Evolutionary conservation across 2,113 vertebrate genomes (phyloP), one percentile per base, ranked within the genome.

Genomic region (Nothocercus julius): DNA sequence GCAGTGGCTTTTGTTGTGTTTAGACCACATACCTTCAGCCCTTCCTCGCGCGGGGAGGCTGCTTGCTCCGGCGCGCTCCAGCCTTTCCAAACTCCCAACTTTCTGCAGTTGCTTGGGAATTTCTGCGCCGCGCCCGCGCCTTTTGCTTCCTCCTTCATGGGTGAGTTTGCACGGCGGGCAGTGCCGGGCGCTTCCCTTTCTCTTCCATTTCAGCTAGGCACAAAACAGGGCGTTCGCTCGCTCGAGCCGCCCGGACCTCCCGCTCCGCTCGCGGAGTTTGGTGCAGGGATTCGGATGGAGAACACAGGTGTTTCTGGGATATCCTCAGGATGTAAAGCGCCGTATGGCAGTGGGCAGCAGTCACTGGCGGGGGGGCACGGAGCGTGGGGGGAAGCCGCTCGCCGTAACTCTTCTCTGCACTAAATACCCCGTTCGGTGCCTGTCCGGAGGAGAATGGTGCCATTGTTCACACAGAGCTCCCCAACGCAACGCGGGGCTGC

Each of bases 1-100:
- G 98, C 98, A 98, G 98, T 97, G 97, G 98, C 98, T 99, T 99
- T 99, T 99, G 98, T 99, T 99, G 98, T 99, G 98, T 99, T 99
- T 99, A 98, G 98, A 98, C 98, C 98, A 98, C 98, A 99, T 99
- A 98, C 98, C 98, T 99, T 97, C 98, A 98, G 98, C 98, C 98
- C 97, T 98, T 98, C 98, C 98, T 98, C 98, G 98, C 94, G 92
- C 70, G 95, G 95, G 89, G 93, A 95, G 95, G 94, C 96, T 91
- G 95, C 94, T 96, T 96, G 97, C 97, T 96, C 96, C 87, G 61
- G 96, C 96, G 85, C 96, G 93, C 96, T 95, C 83, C 79, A 95
- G 95, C 98, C 93, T 96, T 97, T 89, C 58, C 93, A 95, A 97
- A 98, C 96, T 97, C 97, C 95, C 93, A 97, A 98, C 97, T 98